Percentiles rank a stretch among this genome's conserved stretches.
phyloP scores from a whole-genome alignment of 2,113 vertebrate species.

The Oxyura jamaicensis region DNA sequence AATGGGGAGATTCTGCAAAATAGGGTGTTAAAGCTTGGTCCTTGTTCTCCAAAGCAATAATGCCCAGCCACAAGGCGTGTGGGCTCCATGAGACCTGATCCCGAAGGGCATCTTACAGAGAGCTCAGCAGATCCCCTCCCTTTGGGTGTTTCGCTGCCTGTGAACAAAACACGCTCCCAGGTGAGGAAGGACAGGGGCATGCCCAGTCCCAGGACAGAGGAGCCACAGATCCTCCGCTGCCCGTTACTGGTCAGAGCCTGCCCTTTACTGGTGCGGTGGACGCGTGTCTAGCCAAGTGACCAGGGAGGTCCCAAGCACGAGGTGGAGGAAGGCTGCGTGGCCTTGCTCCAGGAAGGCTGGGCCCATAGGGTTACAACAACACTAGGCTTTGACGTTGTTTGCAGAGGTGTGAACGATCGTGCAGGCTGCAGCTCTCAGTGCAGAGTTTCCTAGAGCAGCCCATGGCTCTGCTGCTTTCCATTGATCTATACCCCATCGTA shows the following conservation, averaged over 20 bases:
- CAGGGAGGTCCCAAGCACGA: background rate
- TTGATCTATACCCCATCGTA: background rate
- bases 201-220: background rate
- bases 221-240: accelerated
- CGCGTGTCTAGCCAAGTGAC: background rate
- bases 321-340: background rate
- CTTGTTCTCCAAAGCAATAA: background rate
- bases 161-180: background rate
- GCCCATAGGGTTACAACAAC: background rate
- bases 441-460: background rate
- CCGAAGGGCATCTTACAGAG: background rate
- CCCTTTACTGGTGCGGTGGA: background rate
- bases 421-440: background rate
- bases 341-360: background rate
- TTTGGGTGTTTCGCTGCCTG: accelerated
- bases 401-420: background rate
- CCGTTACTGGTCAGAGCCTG: background rate
- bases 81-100: background rate
- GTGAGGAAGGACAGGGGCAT: background rate
- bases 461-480: background rate
- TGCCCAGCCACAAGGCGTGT: background rate
- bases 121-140: background rate
- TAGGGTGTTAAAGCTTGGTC: background rate
- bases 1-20: background rate
- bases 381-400: background rate